Percentiles rank a stretch among this genome's conserved stretches.
phyloP scores from a whole-genome alignment of 2,797 vertebrate genomes.

The Muscicapa comitata region DNA sequence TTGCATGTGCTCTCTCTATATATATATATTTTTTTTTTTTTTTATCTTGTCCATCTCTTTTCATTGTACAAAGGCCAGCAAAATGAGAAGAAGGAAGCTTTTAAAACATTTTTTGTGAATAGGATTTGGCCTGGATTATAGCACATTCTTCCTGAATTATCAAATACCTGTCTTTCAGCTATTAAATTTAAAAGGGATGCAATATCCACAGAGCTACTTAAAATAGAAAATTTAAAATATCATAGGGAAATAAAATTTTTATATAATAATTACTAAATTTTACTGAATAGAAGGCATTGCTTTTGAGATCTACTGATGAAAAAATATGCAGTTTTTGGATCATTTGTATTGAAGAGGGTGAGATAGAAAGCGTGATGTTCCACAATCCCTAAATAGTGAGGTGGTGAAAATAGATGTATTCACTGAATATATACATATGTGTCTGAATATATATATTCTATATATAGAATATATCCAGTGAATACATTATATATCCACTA shows the following conservation, averaged over 20 bases:
- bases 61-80: neutral
- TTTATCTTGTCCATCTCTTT: neutral
- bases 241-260: neutral
- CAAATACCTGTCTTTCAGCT: neutral
- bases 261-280: neutral
- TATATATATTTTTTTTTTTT: neutral
- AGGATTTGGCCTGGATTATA: neutral
- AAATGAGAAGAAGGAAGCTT: neutral
- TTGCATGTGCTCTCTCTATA: neutral
- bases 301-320: neutral
- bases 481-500: neutral
- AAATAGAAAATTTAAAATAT: neutral
- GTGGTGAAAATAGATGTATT: neutral
- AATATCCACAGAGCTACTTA: neutral
- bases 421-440: neutral
- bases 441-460: neutral
- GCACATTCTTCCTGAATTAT: neutral
- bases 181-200: neutral
- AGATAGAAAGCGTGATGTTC: neutral
- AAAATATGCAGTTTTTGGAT: neutral
- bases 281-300: neutral
- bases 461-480: neutral
- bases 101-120: neutral
- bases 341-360: neutral
- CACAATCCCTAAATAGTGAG: neutral